Evolutionary conservation across 2,113 vertebrate species (phyloP).

Genomic region (Petaurus breviceps): DNA sequence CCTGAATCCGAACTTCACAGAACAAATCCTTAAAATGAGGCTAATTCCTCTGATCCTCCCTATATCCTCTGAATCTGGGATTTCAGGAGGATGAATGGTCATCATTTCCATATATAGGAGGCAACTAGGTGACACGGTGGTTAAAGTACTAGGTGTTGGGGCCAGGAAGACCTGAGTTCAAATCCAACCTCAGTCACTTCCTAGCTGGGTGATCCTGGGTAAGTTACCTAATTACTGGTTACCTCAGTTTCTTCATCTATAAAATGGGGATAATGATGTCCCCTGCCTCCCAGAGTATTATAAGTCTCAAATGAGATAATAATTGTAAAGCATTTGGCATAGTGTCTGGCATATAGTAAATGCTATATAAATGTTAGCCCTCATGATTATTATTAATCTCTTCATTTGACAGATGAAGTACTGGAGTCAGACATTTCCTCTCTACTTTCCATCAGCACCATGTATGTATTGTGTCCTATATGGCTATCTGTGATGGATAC

Average conservation of each 20-base stretch:
- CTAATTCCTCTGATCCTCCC: too few relatives aligned
- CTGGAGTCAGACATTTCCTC: neutral
- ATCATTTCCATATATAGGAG: neutral
- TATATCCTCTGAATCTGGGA: too few relatives aligned
- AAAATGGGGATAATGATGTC: neutral
- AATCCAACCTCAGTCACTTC: neutral
- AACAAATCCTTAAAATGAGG: too few relatives aligned
- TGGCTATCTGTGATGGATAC: neutral
- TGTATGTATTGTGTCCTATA: neutral
- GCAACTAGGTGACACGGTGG: neutral
- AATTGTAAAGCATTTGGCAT: neutral
- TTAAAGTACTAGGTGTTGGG: neutral
- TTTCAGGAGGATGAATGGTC: neutral
- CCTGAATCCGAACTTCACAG: too few relatives aligned
- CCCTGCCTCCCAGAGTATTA: neutral
- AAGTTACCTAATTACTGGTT: neutral
- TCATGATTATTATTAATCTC: neutral
- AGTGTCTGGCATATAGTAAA: neutral
- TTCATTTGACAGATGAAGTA: neutral
- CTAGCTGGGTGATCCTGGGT: neutral
- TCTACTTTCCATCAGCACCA: neutral
- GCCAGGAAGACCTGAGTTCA: neutral
- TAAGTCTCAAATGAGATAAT: neutral
- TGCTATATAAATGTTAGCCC: neutral
- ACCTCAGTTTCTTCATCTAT: neutral